These are phyloP conservation scores for Trachelus tabidus DNA, from an alignment of 2,888 invertebrate genomes.

Conservation along the genomic window DNA sequence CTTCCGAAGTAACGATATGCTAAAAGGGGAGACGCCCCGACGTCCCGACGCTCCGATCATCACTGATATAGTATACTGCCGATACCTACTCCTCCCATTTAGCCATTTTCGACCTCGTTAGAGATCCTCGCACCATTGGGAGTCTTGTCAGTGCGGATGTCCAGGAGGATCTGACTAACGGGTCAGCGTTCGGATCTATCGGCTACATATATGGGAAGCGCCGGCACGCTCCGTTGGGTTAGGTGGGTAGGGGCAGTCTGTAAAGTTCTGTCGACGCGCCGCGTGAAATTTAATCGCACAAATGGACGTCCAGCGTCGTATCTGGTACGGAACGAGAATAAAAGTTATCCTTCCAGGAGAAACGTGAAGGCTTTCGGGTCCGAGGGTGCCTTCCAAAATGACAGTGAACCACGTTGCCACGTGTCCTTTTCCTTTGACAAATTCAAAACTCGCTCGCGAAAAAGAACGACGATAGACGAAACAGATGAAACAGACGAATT, in stretches of 20 bases:
- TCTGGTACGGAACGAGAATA: constrained; percentile 15
- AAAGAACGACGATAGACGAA: constrained; percentile 16
- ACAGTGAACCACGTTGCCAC: no score
- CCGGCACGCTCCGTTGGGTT: no score
- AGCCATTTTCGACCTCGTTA: constrained; percentile 6
- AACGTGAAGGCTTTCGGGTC: constrained; percentile 36
- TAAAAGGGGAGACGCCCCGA: constrained; percentile 38
- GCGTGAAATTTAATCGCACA: constrained; percentile 53
- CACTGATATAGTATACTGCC: constrained; percentile 23
- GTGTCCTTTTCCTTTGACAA: no score
- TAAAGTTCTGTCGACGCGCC: constrained; percentile 41
- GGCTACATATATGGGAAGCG: no score
- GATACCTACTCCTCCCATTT: constrained; percentile 15
- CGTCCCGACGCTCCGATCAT: constrained; percentile 1
- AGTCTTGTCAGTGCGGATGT: no score
- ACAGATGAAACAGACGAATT: constrained; percentile 12
- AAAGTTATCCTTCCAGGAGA: constrained; percentile 26
- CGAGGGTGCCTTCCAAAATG: no score
- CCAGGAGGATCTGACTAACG: neutral
- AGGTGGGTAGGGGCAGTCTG: constrained; percentile 37
- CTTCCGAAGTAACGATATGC: constrained; percentile 60
- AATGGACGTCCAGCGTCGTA: constrained; percentile 43
- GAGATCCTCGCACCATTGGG: neutral
- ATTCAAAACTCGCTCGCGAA: no score
- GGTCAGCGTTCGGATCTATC: neutral